Percentiles rank a stretch among this genome's conserved stretches.
phyloP scores from a whole-genome alignment of 2,888 invertebrate species.

The Alentia gelatinosa region DNA sequence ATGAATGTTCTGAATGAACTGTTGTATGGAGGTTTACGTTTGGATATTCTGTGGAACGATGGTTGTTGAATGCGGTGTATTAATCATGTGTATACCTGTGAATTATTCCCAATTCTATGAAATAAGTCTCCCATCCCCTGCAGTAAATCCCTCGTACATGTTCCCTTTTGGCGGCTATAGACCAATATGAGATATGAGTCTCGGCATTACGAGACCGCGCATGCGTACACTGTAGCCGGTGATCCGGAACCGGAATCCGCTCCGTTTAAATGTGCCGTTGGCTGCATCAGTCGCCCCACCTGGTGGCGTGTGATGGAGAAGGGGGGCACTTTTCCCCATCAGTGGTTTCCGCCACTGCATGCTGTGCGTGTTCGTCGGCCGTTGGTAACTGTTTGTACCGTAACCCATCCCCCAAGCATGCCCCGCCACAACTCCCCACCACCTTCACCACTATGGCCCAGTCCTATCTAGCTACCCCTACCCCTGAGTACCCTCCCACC shows the following conservation, averaged over 20 bases:
- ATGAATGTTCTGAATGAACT: not conserved
- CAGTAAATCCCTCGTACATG: too few relatives aligned
- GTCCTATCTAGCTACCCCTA: not conserved
- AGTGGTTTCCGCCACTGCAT: not conserved
- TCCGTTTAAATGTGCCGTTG: not conserved
- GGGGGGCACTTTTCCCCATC: not conserved
- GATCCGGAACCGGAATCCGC: not conserved
- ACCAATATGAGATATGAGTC: not conserved
- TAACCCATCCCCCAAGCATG: not conserved
- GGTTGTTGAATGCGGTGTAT: too few relatives aligned
- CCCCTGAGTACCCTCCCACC: not conserved
- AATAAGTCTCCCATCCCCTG: too few relatives aligned
- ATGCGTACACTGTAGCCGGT: not conserved
- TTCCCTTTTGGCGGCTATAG: not conserved
- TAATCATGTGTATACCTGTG: too few relatives aligned
- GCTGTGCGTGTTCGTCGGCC: not conserved
- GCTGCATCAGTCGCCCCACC: not conserved
- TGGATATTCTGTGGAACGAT: not conserved
- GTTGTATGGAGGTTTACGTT: not conserved
- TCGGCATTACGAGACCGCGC: not conserved
- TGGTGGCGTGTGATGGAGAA: not conserved
- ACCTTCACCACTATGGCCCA: not conserved
- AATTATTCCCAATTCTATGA: too few relatives aligned
- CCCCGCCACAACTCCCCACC: not conserved
- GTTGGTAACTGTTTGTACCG: not conserved